Evolutionary conservation across 1,140 invertebrate species (phyloP).

Genomic region (Aricia agestis): DNA sequence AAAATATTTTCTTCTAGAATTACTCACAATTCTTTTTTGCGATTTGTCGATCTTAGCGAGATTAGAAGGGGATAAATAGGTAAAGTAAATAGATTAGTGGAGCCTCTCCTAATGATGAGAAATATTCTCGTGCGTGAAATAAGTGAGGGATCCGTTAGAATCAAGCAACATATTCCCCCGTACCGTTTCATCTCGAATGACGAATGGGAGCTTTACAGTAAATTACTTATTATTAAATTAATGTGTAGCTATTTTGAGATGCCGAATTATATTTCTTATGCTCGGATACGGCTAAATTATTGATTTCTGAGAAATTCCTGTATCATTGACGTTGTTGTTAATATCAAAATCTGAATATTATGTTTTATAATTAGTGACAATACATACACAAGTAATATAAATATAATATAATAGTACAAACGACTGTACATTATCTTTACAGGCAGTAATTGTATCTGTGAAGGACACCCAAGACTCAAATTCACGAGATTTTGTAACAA

Average conservation of each 20-base stretch:
- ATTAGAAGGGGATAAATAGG: background rate
- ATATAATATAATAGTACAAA: too few species aligned
- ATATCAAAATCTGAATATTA: background rate
- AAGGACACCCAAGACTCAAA: too few species aligned
- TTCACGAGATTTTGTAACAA: too few species aligned
- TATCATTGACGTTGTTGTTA: too few species aligned
- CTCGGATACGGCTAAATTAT: background rate
- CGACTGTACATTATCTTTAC: too few species aligned
- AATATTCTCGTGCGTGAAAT: background rate
- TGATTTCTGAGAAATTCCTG: background rate
- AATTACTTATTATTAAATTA: slow-evolving; percentile 14
- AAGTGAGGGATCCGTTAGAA: background rate
- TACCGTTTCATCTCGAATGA: background rate
- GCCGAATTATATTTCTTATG: background rate
- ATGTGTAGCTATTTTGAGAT: background rate
- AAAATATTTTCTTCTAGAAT: too few species aligned
- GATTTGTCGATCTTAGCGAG: background rate
- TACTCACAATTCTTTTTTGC: too few species aligned
- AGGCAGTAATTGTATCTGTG: too few species aligned
- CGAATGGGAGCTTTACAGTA: background rate
- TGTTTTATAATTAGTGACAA: background rate
- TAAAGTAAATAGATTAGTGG: background rate
- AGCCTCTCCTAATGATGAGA: background rate
- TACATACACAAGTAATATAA: too few species aligned
- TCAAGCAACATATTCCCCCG: background rate